Evolutionary conservation across 1,140 invertebrate species (phyloP).

Genomic region (Drosophila navojoa): DNA sequence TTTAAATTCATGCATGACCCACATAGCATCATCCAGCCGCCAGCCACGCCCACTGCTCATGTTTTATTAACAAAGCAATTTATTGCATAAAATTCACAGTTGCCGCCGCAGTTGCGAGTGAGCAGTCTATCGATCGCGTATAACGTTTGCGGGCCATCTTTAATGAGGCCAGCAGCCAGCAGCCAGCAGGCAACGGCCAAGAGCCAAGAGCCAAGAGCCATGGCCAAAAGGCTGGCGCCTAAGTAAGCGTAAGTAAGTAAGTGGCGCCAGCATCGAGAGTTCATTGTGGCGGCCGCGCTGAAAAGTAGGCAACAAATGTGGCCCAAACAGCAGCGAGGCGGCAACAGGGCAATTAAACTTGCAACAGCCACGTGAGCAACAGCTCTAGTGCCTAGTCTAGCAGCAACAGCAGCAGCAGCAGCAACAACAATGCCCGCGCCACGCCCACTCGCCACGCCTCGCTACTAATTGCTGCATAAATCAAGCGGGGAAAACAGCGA

Average conservation of each 20-base stretch:
- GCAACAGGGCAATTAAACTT: slow-evolving; percentile 40
- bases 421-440: slow-evolving; percentile 13
- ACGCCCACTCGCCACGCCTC: slow-evolving; percentile 33
- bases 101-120: slow-evolving; percentile 31
- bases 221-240: slow-evolving; percentile 28
- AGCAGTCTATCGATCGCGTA: slow-evolving; percentile 44
- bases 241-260: slow-evolving; percentile 52
- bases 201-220: slow-evolving; percentile 35
- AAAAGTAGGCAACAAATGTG: slow-evolving; percentile 55
- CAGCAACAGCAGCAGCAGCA: slow-evolving; percentile 5
- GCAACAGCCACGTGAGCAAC: slow-evolving; percentile 35
- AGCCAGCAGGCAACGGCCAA: slow-evolving; percentile 17
- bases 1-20: slow-evolving; percentile 82
- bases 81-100: slow-evolving; percentile 76
- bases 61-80: slow-evolving; percentile 81
- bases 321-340: slow-evolving; percentile 3
- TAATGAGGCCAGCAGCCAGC: slow-evolving; percentile 41
- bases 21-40: slow-evolving; percentile 52
- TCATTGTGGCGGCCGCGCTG: slow-evolving; percentile 35
- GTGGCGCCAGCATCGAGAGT: background rate
- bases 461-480: slow-evolving; percentile 76
- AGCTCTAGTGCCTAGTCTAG: slow-evolving; percentile 16
- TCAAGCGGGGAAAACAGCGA: slow-evolving; percentile 65
- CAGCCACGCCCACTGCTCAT: slow-evolving; percentile 47
- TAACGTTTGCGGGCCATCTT: slow-evolving; percentile 33